Evolutionary conservation across 2,888 invertebrate genomes (phyloP), one percentile per base, ranked within the genome.

Genomic region (Drosophila sordidapex): DNA sequence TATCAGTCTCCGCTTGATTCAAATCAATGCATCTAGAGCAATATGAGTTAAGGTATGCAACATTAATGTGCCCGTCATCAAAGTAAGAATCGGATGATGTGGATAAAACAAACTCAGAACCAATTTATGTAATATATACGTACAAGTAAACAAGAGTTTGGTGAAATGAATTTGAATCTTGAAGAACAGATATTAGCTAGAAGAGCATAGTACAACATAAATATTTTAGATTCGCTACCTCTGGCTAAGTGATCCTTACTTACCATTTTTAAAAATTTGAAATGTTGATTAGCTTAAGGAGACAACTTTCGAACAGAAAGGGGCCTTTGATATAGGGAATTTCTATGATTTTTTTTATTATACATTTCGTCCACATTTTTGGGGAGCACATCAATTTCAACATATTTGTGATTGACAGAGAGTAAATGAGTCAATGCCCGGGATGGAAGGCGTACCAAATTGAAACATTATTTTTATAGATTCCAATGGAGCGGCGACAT

Each of bases 401-500:
- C 43, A 68, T 59, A 60, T 40, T 68, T 38, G 60, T 84, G 88
- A 88, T 86, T 88, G 84, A 83, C 83, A 67, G 49, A 56, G 40
- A 54, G 60, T 52, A 72, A 80, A 76, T 76, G 76, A 64, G 58
- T 33, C 68, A 31, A 52, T 51, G 58, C 5, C 43, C 67, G 56
- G 46, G 11, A 58, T 59, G 29, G 21, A 33, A 35, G 70, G 85
- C 87, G 52, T 79, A 59, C 73, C 62, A 76, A 89, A 89, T 89
- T 84, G 82, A 84, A 84, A 87, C 87, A 89, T 84, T 87, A 86
- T 79, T 87, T 87, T 81, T 76, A 85, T 89, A 64, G 80, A 76
- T 83, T 67, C 62, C 60, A 49, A 76, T 70, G 70, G 25, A 33
- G 49, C 70, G 69, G 38, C 52, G 70, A 64, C 64, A 57, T 54